Percentiles rank a stretch among this genome's conserved stretches.
phyloP scores from a whole-genome alignment of 2,888 invertebrate genomes.

The Plagodis pulveraria region DNA sequence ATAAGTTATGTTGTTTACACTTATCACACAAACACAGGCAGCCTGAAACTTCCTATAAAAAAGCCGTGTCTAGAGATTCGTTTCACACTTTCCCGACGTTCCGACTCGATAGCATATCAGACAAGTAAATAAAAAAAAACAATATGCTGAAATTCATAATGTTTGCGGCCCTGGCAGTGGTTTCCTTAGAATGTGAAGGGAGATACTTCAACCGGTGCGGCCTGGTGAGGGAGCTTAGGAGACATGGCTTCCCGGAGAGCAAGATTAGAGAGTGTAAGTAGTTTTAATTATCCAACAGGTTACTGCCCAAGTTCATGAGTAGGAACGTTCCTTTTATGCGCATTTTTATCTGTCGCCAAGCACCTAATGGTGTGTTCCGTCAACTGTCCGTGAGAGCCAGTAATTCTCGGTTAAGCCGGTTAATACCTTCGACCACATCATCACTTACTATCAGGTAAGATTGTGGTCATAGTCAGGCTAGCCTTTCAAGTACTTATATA shows the following conservation, averaged over 20 bases:
- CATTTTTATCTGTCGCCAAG: too few relatives aligned
- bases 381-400: too few relatives aligned
- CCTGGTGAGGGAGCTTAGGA: conserved; percentile 51
- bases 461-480: too few relatives aligned
- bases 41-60: conserved; percentile 27
- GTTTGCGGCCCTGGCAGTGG: conserved; percentile 26
- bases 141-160: conserved; percentile 38
- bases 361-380: too few relatives aligned
- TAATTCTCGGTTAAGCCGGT: too few relatives aligned
- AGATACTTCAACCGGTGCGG: conserved; percentile 52
- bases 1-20: too few relatives aligned
- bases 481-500: too few relatives aligned
- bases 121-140: neutral
- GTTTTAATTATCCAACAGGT: too few relatives aligned
- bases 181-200: conserved; percentile 37
- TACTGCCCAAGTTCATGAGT: too few relatives aligned
- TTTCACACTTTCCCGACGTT: conserved; percentile 7
- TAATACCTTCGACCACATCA: too few relatives aligned
- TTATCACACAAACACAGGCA: conserved; percentile 1
- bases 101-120: conserved; percentile 3
- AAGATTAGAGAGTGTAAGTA: conserved; percentile 60
- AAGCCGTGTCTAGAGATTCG: conserved; percentile 4
- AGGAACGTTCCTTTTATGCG: too few relatives aligned
- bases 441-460: too few relatives aligned
- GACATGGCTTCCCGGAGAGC: conserved; percentile 53